Percentiles rank a stretch among this genome's conserved stretches.
Conservation (phyloP, 2,888 invertebrate genomes). For the Limenitis arthemis region DNA sequence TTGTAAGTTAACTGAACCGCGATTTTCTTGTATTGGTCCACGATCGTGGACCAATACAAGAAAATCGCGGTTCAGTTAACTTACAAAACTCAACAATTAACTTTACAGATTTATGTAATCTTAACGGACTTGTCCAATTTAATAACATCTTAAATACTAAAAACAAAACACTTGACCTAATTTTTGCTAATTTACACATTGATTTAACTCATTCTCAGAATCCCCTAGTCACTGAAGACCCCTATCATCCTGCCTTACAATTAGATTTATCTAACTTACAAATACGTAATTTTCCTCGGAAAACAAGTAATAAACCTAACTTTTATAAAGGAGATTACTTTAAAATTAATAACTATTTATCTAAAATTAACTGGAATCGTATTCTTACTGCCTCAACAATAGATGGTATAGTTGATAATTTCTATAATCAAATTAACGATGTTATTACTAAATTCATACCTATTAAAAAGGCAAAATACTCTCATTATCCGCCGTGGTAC, state of each 20-base stretch:
- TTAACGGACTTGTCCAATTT: too few species aligned
- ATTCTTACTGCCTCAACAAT: background rate
- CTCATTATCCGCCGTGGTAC: conserved; percentile 4
- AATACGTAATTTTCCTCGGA: background rate
- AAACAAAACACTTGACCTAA: too few species aligned
- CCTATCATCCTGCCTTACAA: conserved; percentile 8
- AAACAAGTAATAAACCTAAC: conserved; percentile 2
- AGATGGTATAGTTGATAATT: background rate
- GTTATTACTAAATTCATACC: background rate
- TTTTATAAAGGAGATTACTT: conserved; percentile 3
- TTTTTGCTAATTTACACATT: background rate
- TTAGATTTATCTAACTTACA: background rate
- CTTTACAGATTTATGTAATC: too few species aligned
- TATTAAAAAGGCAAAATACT: background rate
- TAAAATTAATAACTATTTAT: conserved; percentile 4
- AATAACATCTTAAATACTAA: too few species aligned
- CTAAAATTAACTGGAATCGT: conserved; percentile 1
- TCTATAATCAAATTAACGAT: background rate
- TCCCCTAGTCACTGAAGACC: background rate
- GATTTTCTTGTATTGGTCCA: too few species aligned
- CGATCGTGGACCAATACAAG: too few species aligned
- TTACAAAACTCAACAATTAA: too few species aligned
- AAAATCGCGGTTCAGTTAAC: too few species aligned
- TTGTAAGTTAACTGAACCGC: too few species aligned
- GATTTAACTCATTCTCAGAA: background rate